Conservation (phyloP, 1,140 invertebrate species). For the Brachystomella parvula region DNA sequence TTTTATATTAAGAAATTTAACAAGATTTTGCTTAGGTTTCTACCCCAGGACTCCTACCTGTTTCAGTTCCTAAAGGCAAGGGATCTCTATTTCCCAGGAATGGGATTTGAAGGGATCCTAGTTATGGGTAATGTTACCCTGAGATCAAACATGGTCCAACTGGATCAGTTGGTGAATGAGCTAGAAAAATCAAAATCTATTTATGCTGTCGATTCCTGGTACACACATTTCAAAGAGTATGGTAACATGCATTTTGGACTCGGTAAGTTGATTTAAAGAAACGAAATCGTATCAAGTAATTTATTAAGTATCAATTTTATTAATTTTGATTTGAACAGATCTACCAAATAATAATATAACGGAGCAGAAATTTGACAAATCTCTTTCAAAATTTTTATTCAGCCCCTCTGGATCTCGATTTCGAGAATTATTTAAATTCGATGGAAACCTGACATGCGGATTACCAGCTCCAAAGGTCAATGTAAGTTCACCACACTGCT, state of each 20-base stretch:
- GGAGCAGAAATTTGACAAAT: constrained; percentile 50
- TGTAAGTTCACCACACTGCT: constrained; percentile 40
- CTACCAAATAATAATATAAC: constrained; percentile 46
- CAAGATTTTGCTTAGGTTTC: constrained; percentile 48
- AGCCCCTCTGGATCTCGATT: constrained; percentile 59
- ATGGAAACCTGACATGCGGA: constrained; percentile 54
- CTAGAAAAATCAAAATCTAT: constrained; percentile 50
- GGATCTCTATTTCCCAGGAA: constrained; percentile 54
- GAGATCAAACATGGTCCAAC: constrained; percentile 52
- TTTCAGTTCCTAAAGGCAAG: constrained; percentile 52
- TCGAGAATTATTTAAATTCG: constrained; percentile 59
- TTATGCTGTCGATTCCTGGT: constrained; percentile 54
- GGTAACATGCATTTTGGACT: constrained; percentile 46
- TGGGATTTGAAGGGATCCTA: constrained; percentile 56
- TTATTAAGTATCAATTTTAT: neutral
- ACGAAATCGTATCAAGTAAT: constrained; percentile 20
- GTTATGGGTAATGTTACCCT: constrained; percentile 62
- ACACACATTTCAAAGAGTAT: constrained; percentile 52
- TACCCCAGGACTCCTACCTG: constrained; percentile 52
- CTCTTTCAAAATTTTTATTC: constrained; percentile 61
- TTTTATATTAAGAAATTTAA: neutral
- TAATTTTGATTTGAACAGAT: constrained; percentile 41
- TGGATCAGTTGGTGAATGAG: constrained; percentile 49
- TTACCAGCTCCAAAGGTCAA: constrained; percentile 48
- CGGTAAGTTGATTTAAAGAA: constrained; percentile 40